Percentiles rank a stretch among this genome's conserved stretches.
Evolutionary conservation across 2,113 vertebrate species (phyloP).

Genomic region (Ciconia stormi): DNA sequence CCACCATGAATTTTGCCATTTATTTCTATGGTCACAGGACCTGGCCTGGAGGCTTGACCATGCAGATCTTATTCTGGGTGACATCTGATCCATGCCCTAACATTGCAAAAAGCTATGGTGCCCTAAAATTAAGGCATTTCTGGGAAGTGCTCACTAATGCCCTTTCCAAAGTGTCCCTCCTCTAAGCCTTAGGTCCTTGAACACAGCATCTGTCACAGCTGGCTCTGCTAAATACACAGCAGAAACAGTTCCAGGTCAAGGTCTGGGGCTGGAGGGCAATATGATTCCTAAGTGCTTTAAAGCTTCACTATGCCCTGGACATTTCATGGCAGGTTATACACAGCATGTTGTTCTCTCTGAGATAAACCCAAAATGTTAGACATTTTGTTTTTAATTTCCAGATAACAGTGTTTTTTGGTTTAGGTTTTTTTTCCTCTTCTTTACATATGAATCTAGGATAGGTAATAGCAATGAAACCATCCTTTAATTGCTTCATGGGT

Average conservation of each 20-base stretch:
- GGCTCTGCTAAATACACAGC: background rate
- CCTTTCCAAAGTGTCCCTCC: background rate
- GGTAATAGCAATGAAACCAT: background rate
- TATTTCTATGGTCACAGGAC: background rate
- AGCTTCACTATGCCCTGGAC: background rate
- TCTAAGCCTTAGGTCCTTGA: background rate
- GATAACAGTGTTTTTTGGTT: too few species aligned
- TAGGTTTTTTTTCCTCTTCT: background rate
- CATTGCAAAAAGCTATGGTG: background rate
- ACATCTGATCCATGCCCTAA: background rate
- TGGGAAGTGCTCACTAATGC: background rate
- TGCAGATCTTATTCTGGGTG: background rate
- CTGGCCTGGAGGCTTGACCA: background rate
- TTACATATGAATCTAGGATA: background rate
- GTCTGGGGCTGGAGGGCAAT: background rate
- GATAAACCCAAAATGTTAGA: background rate
- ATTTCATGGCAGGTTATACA: background rate
- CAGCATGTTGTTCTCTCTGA: background rate
- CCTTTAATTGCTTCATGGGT: background rate
- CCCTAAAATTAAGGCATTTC: background rate
- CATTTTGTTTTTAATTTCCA: fast-evolving
- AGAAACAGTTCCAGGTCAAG: background rate
- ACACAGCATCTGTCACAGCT: background rate
- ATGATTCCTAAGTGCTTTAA: background rate
- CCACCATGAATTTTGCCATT: background rate